Conservation (phyloP, 1,140 invertebrate genomes). For the Drosophila arawakana region DNA sequence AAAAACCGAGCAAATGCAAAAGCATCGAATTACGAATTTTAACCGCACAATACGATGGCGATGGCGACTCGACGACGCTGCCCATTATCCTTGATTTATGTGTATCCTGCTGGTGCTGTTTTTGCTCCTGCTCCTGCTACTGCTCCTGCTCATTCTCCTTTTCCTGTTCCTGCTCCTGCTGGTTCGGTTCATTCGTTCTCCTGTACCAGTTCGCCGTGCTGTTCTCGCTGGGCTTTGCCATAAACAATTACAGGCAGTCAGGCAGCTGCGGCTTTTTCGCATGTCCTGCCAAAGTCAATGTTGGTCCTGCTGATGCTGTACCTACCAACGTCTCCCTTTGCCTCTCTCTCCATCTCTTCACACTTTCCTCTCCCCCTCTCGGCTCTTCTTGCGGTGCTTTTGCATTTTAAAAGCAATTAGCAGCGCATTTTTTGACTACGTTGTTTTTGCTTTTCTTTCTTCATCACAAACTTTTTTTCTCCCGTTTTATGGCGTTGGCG, state of each 20-base stretch:
- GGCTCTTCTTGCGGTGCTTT: conserved; percentile 49
- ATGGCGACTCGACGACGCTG: conserved; percentile 69
- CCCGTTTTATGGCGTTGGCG: conserved; percentile 36
- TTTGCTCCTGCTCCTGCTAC: conserved; percentile 28
- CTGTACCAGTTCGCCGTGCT: conserved; percentile 17
- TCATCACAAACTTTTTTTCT: conserved; percentile 10
- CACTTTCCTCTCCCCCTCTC: conserved; percentile 11
- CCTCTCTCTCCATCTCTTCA: conserved; percentile 20
- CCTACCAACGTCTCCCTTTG: neutral
- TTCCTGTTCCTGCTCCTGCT: conserved; percentile 1
- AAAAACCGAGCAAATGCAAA: conserved; percentile 62
- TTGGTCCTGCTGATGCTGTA: conserved; percentile 57
- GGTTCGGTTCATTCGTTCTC: conserved; percentile 19
- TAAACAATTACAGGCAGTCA: conserved; percentile 74
- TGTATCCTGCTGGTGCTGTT: conserved; percentile 79
- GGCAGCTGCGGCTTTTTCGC: conserved; percentile 75
- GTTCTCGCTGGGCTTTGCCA: conserved; percentile 57
- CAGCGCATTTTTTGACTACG: conserved; percentile 73
- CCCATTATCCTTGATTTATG: conserved; percentile 82
- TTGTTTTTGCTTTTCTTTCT: conserved; percentile 68
- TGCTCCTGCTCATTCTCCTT: neutral
- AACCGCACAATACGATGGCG: conserved; percentile 62
- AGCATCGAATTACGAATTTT: conserved; percentile 79
- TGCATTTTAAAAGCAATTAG: conserved; percentile 83
- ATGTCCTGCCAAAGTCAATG: conserved; percentile 76